phyloP scores from a whole-genome alignment of 2,113 vertebrate species.

The Tragelaphus buxtoni region DNA sequence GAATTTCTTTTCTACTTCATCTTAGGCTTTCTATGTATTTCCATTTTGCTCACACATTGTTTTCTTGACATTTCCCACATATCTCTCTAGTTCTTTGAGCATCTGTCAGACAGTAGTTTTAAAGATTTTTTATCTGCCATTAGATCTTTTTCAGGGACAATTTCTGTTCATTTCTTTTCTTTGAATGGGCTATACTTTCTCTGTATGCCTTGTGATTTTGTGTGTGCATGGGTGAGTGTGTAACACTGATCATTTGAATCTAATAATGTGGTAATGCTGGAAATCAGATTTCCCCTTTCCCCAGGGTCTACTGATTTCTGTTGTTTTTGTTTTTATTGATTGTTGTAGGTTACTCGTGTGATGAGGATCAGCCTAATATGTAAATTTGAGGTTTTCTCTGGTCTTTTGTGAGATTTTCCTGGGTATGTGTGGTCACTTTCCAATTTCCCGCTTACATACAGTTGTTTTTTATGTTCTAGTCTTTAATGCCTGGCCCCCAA shows the following conservation, averaged over 20 bases:
- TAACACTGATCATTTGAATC: neutral
- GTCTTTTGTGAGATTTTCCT: neutral
- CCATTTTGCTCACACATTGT: neutral
- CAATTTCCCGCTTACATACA: neutral
- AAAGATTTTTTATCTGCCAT: neutral
- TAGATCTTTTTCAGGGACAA: neutral
- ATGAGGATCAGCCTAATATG: neutral
- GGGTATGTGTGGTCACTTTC: neutral
- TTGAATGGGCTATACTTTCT: neutral
- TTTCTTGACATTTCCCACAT: neutral
- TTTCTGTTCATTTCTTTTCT: neutral
- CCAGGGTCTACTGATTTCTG: neutral
- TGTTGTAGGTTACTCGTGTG: neutral
- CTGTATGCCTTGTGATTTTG: neutral
- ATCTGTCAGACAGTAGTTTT: neutral
- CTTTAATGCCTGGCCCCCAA: neutral
- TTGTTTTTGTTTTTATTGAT: neutral
- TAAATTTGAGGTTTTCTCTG: neutral
- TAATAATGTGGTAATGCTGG: neutral
- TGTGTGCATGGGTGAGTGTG: neutral
- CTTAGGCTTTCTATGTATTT: neutral
- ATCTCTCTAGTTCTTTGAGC: neutral
- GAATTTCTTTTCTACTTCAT: neutral
- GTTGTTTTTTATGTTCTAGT: neutral
- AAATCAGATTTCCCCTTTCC: neutral